phyloP scores from a whole-genome alignment of 1,140 invertebrate species.

The Zaprionus tsacasi region DNA sequence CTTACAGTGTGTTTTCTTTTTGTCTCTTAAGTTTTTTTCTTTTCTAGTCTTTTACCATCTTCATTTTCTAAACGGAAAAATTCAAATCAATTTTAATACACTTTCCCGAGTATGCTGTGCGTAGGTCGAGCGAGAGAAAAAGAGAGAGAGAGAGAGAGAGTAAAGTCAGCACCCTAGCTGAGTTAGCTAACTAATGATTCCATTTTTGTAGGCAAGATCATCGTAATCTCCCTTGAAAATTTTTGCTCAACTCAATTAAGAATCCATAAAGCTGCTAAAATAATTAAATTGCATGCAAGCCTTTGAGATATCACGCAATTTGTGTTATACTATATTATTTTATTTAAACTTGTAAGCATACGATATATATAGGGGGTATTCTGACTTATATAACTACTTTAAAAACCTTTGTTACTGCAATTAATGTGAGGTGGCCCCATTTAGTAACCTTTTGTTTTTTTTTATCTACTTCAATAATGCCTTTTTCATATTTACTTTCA shows the following conservation, averaged over 20 bases:
- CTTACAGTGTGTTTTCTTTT: background rate
- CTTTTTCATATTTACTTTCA: background rate
- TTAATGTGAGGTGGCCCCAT: background rate
- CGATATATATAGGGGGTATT: too few relatives aligned
- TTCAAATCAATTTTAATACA: conserved; percentile 23
- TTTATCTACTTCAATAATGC: background rate
- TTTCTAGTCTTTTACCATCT: conserved; percentile 28
- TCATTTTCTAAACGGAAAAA: conserved; percentile 19
- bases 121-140: background rate
- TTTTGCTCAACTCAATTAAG: too few relatives aligned
- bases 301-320: too few relatives aligned
- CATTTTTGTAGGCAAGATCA: background rate
- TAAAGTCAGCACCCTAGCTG: too few relatives aligned
- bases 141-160: too few relatives aligned
- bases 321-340: too few relatives aligned
- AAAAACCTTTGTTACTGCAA: conserved; percentile 1
- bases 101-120: background rate
- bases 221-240: too few relatives aligned
- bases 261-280: too few relatives aligned
- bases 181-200: background rate
- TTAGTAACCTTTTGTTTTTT: background rate
- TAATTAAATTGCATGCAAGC: too few relatives aligned
- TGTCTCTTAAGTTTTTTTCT: background rate
- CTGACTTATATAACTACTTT: background rate
- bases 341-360: too few relatives aligned